Percentiles rank a stretch among this genome's conserved stretches.
Evolutionary conservation across 2,113 vertebrate species (phyloP).

Genomic region (Vicugna pacos): DNA sequence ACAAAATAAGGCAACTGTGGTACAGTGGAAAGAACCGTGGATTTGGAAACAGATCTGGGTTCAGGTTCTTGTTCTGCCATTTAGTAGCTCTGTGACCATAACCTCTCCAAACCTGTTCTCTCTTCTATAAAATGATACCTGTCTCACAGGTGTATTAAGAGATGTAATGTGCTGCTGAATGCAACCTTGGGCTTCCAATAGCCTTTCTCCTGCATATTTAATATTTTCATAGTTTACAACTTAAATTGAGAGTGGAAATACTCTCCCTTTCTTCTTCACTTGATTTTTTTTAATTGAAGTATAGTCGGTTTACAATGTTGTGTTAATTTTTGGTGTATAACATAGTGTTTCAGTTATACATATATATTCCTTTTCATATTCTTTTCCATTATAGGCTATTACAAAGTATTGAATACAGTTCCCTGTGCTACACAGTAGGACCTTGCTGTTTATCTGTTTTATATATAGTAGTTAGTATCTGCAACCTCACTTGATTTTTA

Average conservation of each 20-base stretch:
- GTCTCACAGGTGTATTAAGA: background rate
- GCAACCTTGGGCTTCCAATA: background rate
- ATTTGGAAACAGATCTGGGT: background rate
- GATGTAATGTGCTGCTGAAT: background rate
- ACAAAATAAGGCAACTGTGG: background rate
- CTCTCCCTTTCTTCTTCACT: background rate
- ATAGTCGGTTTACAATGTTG: too few relatives aligned
- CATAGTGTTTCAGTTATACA: too few relatives aligned
- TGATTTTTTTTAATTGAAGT: too few relatives aligned
- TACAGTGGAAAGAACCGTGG: background rate
- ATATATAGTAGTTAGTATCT: too few relatives aligned
- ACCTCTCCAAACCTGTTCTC: background rate
- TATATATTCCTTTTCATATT: too few relatives aligned
- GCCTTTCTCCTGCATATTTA: background rate
- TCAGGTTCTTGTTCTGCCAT: background rate
- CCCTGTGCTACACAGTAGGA: too few relatives aligned
- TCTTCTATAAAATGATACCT: background rate
- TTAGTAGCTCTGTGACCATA: constrained; percentile 17
- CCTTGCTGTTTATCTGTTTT: too few relatives aligned
- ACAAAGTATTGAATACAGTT: too few relatives aligned
- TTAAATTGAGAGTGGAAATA: background rate
- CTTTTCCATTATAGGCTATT: too few relatives aligned
- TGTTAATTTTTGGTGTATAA: too few relatives aligned
- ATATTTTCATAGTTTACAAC: constrained; percentile 20
- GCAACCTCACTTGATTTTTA: constrained; percentile 4